Evolutionary conservation across 2,113 vertebrate species (phyloP).

Genomic region (Menidia beryllina): DNA sequence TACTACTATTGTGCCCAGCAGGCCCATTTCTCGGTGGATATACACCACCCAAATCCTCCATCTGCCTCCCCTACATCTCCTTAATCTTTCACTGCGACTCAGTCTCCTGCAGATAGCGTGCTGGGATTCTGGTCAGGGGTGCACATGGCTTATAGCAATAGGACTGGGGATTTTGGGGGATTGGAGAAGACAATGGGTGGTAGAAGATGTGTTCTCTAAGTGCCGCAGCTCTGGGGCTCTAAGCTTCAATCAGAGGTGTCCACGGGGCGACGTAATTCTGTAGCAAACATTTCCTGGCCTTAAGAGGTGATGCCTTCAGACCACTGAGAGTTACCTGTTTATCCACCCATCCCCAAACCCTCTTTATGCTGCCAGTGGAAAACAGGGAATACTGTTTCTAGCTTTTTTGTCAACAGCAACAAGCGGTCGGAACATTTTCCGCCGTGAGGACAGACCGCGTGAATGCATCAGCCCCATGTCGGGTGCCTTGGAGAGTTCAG

Average conservation of each 20-base stretch:
- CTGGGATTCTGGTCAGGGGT: slow-evolving; percentile 53
- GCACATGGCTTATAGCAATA: slow-evolving; percentile 37
- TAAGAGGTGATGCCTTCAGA: slow-evolving; percentile 19
- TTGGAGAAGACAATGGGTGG: slow-evolving; percentile 31
- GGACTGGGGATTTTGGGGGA: slow-evolving; percentile 7
- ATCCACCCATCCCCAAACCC: neutral
- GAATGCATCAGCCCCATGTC: slow-evolving; percentile 17
- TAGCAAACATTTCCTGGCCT: slow-evolving; percentile 41
- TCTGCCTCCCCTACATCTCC: slow-evolving; percentile 26
- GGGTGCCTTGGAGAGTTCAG: neutral
- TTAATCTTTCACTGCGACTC: slow-evolving; percentile 68
- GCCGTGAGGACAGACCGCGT: slow-evolving; percentile 1
- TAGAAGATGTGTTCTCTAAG: slow-evolving; percentile 43
- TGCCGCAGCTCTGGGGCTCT: slow-evolving; percentile 14
- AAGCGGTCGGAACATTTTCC: neutral
- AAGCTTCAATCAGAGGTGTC: slow-evolving; percentile 52
- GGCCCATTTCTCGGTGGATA: slow-evolving; percentile 41
- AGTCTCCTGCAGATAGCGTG: slow-evolving; percentile 54
- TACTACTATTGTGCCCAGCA: slow-evolving; percentile 69
- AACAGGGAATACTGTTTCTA: neutral
- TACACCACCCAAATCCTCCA: slow-evolving; percentile 37
- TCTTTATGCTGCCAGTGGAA: neutral
- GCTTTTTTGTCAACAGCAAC: neutral
- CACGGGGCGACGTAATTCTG: slow-evolving; percentile 43
- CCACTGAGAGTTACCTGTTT: slow-evolving; percentile 12